These are phyloP conservation scores for Tenodera sinensis DNA, from an alignment of 2,888 invertebrate genomes.

Conservation along the genomic window DNA sequence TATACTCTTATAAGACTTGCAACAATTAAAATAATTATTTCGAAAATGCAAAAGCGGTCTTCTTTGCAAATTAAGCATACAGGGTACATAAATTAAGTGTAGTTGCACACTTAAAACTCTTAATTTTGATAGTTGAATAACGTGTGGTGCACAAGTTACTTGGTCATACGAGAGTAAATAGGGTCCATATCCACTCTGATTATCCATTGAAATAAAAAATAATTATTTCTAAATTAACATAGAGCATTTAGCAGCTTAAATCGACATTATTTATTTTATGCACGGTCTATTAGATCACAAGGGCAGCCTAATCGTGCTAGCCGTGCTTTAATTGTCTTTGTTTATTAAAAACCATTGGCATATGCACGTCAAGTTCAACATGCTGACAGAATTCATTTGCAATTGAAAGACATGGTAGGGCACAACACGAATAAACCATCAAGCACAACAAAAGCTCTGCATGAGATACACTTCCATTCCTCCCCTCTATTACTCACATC, in stretches of 20 bases:
- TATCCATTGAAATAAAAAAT: no score
- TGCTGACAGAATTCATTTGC: neutral
- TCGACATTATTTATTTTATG: neutral
- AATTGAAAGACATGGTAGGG: neutral
- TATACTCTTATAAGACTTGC: neutral
- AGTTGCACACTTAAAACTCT: neutral
- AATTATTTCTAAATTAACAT: neutral
- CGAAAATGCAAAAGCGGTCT: neutral
- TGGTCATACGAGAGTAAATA: no score
- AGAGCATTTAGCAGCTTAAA: neutral
- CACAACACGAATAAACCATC: neutral
- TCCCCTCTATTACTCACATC: slow-evolving; percentile 8
- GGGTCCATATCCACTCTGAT: no score
- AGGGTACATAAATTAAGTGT: neutral
- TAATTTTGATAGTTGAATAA: neutral
- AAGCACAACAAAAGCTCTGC: neutral
- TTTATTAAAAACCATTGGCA: neutral
- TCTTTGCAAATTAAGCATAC: neutral
- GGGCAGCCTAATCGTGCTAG: neutral
- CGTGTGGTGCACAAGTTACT: no score
- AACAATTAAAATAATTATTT: neutral
- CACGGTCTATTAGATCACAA: slow-evolving; percentile 13
- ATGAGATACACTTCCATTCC: slow-evolving; percentile 1
- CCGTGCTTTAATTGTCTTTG: slow-evolving; percentile 6
- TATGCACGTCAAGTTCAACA: neutral